Base-by-base conservation (phyloP, 2,113 vertebrate genomes). In the Dissostichus mawsoni region DNA sequence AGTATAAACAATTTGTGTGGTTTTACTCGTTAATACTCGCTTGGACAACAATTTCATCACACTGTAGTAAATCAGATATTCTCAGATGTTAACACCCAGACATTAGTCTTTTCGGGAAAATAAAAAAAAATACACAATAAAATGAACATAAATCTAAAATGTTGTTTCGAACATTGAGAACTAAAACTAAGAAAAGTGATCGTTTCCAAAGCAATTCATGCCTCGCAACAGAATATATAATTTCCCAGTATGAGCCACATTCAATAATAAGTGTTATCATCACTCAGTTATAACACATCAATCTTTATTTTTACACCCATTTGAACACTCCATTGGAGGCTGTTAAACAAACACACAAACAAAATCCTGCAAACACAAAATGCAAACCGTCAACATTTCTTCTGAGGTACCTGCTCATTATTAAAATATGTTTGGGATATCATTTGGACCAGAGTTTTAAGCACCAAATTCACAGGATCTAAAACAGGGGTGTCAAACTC, bases 241-340 rank as follows among this genome's bases (percentile, higher is more conserved):
- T 33, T 44, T 41, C 11, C 45, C 55, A n/a, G 61, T 11, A 13
- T 5, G 4, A 57, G 16, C 52, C 41, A 47, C 23, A 59, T 23
- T n/a, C 3, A 74, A 16, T 58, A 48, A 78, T 57, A 1, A 51
- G 12, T 23, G 52, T 23, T 1, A 44, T 14, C 47, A 44, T 14
- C 44, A 44, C 17, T 63, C 50, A 0, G 59, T 68, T 81, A 36
- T 51, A 78, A 76, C 78, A 90, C 86, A 83, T 86, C 59, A 71
- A 76, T 87, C 80, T 93, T 94, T 92, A 93, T 91, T 94, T 82
- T 73, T 74, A 86, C 78, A 87, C 56, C 56, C 56, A 73, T 74
- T 85, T 29, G 47, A 79, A 86, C 90, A 82, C 90, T 89, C 84
- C 83, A 81, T 66, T 81, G 71, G 81, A 88, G 78, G 79, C 63